Conservation (phyloP, 2,113 vertebrate genomes). For the Gila orcuttii region DNA sequence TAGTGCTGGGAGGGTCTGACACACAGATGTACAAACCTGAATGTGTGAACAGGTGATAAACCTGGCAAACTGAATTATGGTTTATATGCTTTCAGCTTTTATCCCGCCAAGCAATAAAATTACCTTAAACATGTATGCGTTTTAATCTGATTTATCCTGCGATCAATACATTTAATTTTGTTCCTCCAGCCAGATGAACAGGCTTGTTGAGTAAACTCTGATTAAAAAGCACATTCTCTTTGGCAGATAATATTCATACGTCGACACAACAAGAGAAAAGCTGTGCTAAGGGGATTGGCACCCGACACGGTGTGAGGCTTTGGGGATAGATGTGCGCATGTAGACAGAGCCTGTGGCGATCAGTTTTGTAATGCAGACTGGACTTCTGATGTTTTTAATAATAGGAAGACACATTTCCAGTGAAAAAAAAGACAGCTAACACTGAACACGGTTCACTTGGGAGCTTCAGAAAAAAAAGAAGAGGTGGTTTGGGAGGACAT, state of each 20-base stretch:
- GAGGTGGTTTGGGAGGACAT: background rate
- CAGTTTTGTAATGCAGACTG: slow-evolving; percentile 14
- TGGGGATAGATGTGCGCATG: background rate
- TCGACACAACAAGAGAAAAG: background rate
- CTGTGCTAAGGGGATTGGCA: background rate
- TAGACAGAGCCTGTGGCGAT: background rate
- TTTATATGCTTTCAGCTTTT: background rate
- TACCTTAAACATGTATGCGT: background rate
- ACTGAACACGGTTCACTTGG: background rate
- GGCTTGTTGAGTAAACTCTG: background rate
- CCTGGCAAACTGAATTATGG: background rate
- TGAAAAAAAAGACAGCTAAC: background rate
- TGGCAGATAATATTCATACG: background rate
- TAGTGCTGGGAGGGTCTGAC: background rate
- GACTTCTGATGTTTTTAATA: background rate
- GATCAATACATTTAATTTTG: background rate
- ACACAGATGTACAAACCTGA: slow-evolving; percentile 10
- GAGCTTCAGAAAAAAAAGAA: background rate
- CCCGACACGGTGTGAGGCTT: background rate
- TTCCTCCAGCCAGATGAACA: background rate
- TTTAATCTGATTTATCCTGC: slow-evolving; percentile 7
- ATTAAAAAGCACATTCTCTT: background rate
- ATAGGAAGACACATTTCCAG: background rate
- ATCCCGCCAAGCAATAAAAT: background rate
- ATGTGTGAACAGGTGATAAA: slow-evolving; percentile 12